Percentiles rank a stretch among this genome's conserved stretches.
phyloP scores from a whole-genome alignment of 2,113 vertebrate species.

The Phylloscopus trochilus region DNA sequence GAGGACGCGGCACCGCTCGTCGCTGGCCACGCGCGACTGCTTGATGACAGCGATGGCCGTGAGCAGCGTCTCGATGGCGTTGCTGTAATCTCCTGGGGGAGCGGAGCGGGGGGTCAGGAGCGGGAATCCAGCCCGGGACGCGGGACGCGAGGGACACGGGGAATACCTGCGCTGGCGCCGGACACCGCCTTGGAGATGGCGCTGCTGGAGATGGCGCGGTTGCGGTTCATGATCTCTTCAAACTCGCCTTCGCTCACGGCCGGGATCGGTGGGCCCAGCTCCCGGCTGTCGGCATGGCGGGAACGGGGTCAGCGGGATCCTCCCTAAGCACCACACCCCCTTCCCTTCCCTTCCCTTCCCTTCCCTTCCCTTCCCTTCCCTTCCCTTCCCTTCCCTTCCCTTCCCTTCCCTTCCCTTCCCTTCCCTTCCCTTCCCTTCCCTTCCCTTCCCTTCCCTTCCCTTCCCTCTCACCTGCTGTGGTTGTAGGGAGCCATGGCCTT shows the following conservation, averaged over 20 bases:
- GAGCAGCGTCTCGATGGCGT: constrained; percentile 91
- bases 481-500: constrained; percentile 77
- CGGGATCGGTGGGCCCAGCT: constrained; percentile 66
- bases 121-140: rapidly evolving
- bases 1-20: constrained; percentile 90
- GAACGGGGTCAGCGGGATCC: background rate
- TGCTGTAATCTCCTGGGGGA: constrained; percentile 82
- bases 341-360: rapidly evolving
- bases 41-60: constrained; percentile 95
- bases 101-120: background rate
- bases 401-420: too few species aligned
- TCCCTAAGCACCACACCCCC: rapidly evolving
- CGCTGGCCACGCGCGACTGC: constrained; percentile 88
- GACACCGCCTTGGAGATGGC: constrained; percentile 95
- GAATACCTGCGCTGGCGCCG: constrained; percentile 87
- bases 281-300: constrained; percentile 47
- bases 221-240: constrained; percentile 95
- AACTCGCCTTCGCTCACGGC: constrained; percentile 80
- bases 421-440: too few species aligned
- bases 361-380: rapidly evolving
- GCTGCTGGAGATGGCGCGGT: constrained; percentile 90
- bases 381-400: too few species aligned
- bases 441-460: too few species aligned
- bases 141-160: rapidly evolving
- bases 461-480: constrained; percentile 77